Conservation (phyloP, 2,888 invertebrate species). For the Sepioteuthis lessoniana region DNA sequence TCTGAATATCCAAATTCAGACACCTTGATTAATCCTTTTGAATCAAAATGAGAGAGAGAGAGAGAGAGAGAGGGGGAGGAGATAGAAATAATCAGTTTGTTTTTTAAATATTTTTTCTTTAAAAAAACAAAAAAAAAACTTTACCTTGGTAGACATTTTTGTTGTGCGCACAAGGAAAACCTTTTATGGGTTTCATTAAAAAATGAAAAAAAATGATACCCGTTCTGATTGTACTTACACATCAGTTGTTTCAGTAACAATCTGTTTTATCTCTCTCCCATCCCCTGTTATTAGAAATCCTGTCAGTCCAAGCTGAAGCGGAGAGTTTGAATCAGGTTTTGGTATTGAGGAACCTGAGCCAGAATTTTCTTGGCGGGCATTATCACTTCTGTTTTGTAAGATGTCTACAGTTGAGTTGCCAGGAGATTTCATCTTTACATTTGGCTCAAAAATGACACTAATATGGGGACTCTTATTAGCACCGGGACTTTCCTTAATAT, state of each 20-base stretch:
- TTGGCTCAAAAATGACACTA: slow-evolving; percentile 40
- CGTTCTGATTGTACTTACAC: neutral
- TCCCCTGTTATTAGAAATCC: neutral
- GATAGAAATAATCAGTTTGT: neutral
- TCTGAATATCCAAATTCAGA: neutral
- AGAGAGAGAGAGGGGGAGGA: neutral
- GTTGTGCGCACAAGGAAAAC: neutral
- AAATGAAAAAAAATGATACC: neutral
- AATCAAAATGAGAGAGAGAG: neutral
- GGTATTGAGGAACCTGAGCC: neutral
- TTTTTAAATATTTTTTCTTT: neutral
- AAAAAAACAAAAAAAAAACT: too few relatives aligned
- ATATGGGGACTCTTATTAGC: neutral
- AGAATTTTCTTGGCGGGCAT: neutral
- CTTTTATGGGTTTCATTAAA: neutral
- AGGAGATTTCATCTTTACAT: slow-evolving; percentile 2
- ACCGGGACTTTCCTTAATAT: neutral
- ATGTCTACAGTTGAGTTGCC: neutral
- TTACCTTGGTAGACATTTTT: neutral
- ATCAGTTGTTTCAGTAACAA: slow-evolving; percentile 6
- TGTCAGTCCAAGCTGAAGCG: neutral
- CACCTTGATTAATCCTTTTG: neutral
- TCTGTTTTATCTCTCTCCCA: neutral
- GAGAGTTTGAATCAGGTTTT: neutral
- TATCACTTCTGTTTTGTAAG: neutral